Percentiles rank a stretch among this genome's conserved stretches.
Evolutionary conservation across 1,140 invertebrate genomes (phyloP).

Genomic region (Magallana ariakensis): DNA sequence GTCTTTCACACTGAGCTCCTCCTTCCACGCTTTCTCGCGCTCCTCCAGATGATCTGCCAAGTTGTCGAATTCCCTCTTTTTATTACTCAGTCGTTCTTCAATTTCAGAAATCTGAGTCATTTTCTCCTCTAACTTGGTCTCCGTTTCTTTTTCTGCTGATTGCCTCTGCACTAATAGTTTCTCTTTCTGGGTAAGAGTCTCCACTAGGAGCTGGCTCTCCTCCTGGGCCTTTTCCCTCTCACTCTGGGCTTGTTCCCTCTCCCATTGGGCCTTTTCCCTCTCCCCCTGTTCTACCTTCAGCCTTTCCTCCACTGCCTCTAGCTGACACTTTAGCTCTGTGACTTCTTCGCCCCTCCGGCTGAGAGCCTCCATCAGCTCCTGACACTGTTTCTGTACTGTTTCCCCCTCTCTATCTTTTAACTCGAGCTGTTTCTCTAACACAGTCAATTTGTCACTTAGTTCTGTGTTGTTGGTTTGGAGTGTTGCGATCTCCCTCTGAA

Average conservation of each 20-base stretch:
- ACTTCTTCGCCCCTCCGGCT: background rate
- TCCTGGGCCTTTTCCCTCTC: background rate
- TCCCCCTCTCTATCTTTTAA: background rate
- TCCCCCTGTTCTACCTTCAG: background rate
- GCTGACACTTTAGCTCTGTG: background rate
- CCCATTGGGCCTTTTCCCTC: background rate
- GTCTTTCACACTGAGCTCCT: background rate
- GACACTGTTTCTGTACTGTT: background rate
- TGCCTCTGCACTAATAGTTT: background rate
- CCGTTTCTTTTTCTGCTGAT: background rate
- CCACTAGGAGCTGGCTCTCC: background rate
- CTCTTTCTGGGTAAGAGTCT: background rate
- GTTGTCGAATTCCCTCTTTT: background rate
- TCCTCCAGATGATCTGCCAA: background rate
- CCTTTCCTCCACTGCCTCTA: background rate
- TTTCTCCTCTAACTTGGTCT: background rate
- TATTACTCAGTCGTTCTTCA: slow-evolving; percentile 3
- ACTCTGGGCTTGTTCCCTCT: too few species aligned
- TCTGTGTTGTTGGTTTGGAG: background rate
- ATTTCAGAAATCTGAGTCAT: background rate
- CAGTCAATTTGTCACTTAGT: background rate
- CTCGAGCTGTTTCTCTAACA: background rate
- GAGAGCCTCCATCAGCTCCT: background rate
- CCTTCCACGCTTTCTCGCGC: background rate
- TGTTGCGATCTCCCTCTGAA: background rate